Conservation (phyloP, 2,888 invertebrate genomes). For the Cynaeus angustus region DNA sequence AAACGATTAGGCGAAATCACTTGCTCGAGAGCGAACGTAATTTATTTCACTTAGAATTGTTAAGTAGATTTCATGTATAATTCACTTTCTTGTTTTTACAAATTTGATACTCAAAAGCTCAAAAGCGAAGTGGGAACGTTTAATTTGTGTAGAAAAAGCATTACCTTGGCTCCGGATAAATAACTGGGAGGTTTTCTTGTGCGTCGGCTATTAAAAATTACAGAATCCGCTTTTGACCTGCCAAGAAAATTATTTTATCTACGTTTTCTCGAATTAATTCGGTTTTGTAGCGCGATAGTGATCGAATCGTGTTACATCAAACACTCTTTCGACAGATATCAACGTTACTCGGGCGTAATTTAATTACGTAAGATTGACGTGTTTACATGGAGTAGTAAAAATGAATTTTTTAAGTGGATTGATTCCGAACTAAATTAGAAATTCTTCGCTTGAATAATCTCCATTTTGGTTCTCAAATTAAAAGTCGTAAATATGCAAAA, state of each 20-base stretch:
- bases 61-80: conserved; percentile 33
- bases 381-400: conserved; percentile 1
- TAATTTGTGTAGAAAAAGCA: conserved; percentile 42
- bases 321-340: conserved; percentile 4
- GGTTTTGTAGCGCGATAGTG: conserved; percentile 12
- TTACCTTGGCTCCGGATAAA: conserved; percentile 37
- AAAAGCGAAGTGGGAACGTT: conserved; percentile 22
- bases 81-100: conserved; percentile 23
- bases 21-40: not conserved
- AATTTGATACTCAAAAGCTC: conserved; percentile 18
- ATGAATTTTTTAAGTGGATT: conserved; percentile 15
- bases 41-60: conserved; percentile 23
- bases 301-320: conserved; percentile 11
- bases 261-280: conserved; percentile 11
- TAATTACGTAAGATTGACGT: conserved; percentile 13
- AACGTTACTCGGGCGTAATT: not conserved
- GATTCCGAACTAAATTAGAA: not conserved
- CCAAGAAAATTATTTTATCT: conserved; percentile 19
- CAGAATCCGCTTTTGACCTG: conserved; percentile 1
- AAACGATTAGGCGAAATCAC: not conserved
- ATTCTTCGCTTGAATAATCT: not conserved
- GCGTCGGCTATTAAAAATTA: conserved; percentile 34
- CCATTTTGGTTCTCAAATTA: not conserved
- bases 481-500: too few relatives aligned
- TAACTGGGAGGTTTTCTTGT: conserved; percentile 24